phyloP scores from a whole-genome alignment of 2,113 vertebrate genomes.

The Halcyon malimbica region DNA sequence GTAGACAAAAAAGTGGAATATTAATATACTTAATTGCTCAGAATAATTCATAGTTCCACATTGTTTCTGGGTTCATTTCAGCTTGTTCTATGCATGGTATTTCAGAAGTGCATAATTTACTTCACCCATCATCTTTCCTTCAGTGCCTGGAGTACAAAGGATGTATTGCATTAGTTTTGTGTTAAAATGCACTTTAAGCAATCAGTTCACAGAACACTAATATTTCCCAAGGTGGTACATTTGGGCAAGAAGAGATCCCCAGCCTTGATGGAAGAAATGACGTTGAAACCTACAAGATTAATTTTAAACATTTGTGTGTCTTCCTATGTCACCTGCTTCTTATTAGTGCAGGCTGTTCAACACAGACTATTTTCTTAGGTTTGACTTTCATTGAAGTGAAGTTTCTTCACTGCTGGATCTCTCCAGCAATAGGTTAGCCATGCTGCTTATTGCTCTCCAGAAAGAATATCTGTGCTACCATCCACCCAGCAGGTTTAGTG shows the following conservation, averaged over 20 bases:
- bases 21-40: background rate
- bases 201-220: background rate
- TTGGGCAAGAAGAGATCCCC: background rate
- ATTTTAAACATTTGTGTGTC: background rate
- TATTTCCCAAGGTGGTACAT: background rate
- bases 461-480: background rate
- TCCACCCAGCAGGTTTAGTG: background rate
- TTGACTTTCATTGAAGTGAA: background rate
- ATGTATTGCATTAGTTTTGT: background rate
- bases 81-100: background rate
- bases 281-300: background rate
- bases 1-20: background rate
- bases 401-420: slow-evolving; percentile 74
- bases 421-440: slow-evolving; percentile 76
- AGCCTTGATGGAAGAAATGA: background rate
- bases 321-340: background rate
- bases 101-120: background rate
- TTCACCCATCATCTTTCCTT: background rate
- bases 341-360: background rate
- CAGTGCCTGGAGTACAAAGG: background rate
- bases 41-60: background rate
- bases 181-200: background rate
- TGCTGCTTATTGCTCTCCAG: slow-evolving; percentile 70
- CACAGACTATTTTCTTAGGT: background rate
- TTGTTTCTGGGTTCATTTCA: background rate